Evolutionary conservation across 2,888 invertebrate species (phyloP), one percentile per base, ranked within the genome.

Genomic region (Girardia tigrina): DNA sequence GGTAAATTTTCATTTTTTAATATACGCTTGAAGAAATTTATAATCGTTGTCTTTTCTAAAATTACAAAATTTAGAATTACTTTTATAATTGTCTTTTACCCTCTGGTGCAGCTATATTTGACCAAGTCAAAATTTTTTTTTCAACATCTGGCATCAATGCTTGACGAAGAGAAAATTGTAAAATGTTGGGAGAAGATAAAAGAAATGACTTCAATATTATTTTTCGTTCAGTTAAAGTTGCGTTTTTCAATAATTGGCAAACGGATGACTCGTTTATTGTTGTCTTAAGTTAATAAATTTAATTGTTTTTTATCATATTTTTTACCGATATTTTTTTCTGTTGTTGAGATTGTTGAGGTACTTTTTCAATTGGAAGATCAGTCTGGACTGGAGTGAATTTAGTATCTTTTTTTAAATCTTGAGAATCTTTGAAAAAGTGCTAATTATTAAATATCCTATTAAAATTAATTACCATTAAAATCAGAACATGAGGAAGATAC

Each of bases 1-100:
- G 56, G 23, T 23, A 56, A 56, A 56, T 56, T 56, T 56, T 56
- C 56, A n/a, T 56, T 56, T 56, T 56, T n/a, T 56, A 56, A 56
- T 56, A 56, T 6, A 56, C 56, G 56, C n/a, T 56, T 56, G n/a
- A 56, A 56, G 23, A 56, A 56, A 56, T 56, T 56, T 20, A 56
- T 56, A 20, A 23, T 20, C 23, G 56, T 56, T 16, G 8, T n/a
- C 23, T 56, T 56, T 56, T 56, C 56, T 56, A 56, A 56, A 56
- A 20, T n/a, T n/a, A n/a, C n/a, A 16, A 8, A 56, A 6, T 56
- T 56, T 56, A 56, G 16, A 36, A 12, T 36, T 16, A 16, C 8
- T 12, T 36, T 12, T 12, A n/a, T n/a, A n/a, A n/a, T n/a, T n/a
- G n/a, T n/a, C n/a, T n/a, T n/a, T n/a, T 71, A 71, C 71, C 71